Base-by-base conservation (phyloP, 2,888 invertebrate genomes). In the Conops quadrifasciatus region DNA sequence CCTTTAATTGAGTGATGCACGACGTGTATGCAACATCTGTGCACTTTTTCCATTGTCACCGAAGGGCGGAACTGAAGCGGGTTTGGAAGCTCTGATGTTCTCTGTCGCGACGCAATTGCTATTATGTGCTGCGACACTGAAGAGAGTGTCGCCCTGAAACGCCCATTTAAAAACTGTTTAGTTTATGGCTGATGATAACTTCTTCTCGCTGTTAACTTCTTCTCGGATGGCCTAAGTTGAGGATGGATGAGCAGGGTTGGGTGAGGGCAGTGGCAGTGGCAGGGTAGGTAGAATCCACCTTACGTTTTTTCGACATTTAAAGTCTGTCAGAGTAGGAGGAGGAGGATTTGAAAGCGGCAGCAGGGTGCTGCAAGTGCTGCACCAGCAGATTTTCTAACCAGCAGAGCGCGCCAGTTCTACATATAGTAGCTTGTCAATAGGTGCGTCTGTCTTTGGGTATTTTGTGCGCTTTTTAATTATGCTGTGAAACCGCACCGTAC, bases 111-210 rank as follows among this genome's bases (percentile, higher is more conserved):
- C 15, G 47, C 28, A 59, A 24, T 59, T 30, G 45, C 65, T 16
- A 47, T 67, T 59, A 47, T 47, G 47, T 13, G 45, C 47, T 9
- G 51, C 45, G 60, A 59, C 72, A 72, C 72, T 75, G 74, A 75
- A 75, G 72, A 75, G 72, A 56, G 72, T 68, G 67, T 73, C 75
- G 70, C 72, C 71, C 76, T 67, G 74, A 69, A 78, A 73, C 74
- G 67, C 73, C 75, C 81, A 75, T 80, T 82, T 80, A 80, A 82
- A 82, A 83, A 82, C 81, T 79, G 81, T 84, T 83, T 83, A 84
- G 84, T 83, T 84, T 84, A 83, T 83, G 78, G 82, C 77, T 80
- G 82, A 80, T 84, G 84, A 85, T 84, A 82, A 83, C 83, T 85
- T 85, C 83, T 85, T 80, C 83, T 78, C 76, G 76, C 74, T 43